Evolutionary conservation across 2,113 vertebrate genomes (phyloP).

Genomic region (Dasyornis broadbenti): DNA sequence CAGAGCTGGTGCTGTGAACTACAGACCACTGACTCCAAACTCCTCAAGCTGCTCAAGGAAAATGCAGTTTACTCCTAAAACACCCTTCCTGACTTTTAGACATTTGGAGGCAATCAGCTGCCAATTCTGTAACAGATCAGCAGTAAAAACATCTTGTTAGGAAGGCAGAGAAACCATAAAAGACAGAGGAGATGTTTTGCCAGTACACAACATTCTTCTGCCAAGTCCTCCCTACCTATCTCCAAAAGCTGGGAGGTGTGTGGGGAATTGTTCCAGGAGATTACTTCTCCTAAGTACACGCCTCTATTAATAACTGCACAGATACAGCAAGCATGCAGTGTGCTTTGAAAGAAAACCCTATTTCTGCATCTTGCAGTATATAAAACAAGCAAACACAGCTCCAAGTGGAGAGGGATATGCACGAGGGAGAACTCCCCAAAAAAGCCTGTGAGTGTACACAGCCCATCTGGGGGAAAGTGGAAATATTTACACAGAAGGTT

Average conservation of each 20-base stretch:
- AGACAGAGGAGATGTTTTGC: constrained; percentile 19
- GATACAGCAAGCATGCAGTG: neutral
- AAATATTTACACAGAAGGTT: neutral
- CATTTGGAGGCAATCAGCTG: constrained; percentile 53
- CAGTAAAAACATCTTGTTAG: constrained; percentile 54
- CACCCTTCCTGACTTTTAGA: constrained; percentile 36
- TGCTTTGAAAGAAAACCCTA: neutral
- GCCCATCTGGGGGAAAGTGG: neutral
- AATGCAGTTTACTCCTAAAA: constrained; percentile 40
- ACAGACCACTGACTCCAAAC: constrained; percentile 5
- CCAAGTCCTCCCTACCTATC: constrained; percentile 46
- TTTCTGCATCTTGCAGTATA: neutral
- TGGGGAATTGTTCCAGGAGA: neutral
- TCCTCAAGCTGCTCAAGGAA: constrained; percentile 34
- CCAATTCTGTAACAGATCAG: constrained; percentile 43
- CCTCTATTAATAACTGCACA: neutral
- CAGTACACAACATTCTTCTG: constrained; percentile 17
- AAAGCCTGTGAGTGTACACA: neutral
- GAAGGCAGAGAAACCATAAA: constrained; percentile 46
- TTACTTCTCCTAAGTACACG: neutral
- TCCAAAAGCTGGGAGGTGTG: neutral
- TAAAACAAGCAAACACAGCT: neutral
- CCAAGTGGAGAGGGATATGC: neutral
- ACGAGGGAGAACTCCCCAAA: constrained; percentile 1
- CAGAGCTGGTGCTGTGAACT: neutral